These are phyloP conservation scores for Acromyrmex echinatior DNA, from an alignment of 1,140 invertebrate genomes.

Conservation along the genomic window DNA sequence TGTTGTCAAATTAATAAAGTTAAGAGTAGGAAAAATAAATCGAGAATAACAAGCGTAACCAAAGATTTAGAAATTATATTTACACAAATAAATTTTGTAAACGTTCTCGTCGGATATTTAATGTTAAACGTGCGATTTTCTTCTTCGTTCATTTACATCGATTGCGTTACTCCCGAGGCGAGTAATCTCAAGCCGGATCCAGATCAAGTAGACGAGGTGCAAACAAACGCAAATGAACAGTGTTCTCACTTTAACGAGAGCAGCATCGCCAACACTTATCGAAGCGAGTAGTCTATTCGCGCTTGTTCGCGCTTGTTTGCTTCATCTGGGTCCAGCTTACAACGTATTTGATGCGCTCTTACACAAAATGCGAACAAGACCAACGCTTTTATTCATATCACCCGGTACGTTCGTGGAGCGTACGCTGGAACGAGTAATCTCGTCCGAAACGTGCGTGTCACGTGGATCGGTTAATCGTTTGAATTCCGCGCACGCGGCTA, in stretches of 20 bases:
- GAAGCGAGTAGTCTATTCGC: background rate
- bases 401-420: constrained; percentile 8
- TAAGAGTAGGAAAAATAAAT: background rate
- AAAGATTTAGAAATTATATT: no score
- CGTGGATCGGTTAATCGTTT: constrained; percentile 68
- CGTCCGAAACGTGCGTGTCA: constrained; percentile 55
- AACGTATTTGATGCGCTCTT: background rate
- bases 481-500: constrained; percentile 45
- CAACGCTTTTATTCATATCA: constrained; percentile 20
- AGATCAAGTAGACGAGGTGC: background rate
- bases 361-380: background rate
- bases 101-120: background rate
- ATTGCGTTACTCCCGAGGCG: background rate
- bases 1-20: background rate
- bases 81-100: background rate
- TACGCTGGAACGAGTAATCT: constrained; percentile 50
- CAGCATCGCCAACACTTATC: background rate
- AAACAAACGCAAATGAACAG: background rate
- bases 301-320: background rate
- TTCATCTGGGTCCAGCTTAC: background rate
- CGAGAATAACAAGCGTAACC: background rate
- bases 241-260: background rate
- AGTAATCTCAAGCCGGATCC: background rate
- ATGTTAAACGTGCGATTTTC: background rate
- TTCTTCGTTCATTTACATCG: background rate